These are phyloP conservation scores for Sinhomidia bicolor DNA, from an alignment of 2,888 invertebrate genomes.

Conservation along the genomic window DNA sequence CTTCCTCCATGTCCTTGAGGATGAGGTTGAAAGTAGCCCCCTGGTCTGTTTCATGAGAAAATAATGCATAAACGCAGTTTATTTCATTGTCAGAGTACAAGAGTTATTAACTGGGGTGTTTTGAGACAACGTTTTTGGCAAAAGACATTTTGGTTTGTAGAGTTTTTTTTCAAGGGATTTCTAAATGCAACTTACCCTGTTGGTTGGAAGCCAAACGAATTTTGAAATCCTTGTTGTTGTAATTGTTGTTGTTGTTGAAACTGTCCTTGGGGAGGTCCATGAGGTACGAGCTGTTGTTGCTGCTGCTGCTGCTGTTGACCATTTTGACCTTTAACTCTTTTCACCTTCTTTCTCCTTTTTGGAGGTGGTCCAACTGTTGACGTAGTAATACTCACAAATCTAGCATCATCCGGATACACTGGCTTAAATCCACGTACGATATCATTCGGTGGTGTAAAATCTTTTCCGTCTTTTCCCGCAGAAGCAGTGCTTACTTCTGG, in stretches of 20 bases:
- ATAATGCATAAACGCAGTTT: slow-evolving; percentile 7
- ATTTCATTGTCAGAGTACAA: background rate
- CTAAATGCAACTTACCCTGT: slow-evolving; percentile 61
- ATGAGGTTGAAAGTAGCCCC: slow-evolving; percentile 53
- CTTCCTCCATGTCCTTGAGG: slow-evolving; percentile 21
- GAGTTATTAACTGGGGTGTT: slow-evolving; percentile 25
- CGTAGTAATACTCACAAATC: slow-evolving; percentile 79
- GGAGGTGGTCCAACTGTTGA: slow-evolving; percentile 55
- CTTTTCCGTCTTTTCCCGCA: slow-evolving; percentile 59
- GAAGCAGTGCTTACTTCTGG: slow-evolving; percentile 44
- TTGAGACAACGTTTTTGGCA: slow-evolving; percentile 59
- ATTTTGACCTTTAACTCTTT: slow-evolving; percentile 53
- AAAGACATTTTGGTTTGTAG: slow-evolving; percentile 28
- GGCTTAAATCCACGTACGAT: slow-evolving; percentile 78
- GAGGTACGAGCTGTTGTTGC: background rate
- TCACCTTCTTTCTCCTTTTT: slow-evolving; percentile 64
- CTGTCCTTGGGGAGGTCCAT: slow-evolving; percentile 34
- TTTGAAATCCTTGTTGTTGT: slow-evolving; percentile 68
- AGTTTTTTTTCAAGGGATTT: background rate
- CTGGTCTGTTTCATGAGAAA: slow-evolving; percentile 42
- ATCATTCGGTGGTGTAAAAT: slow-evolving; percentile 74
- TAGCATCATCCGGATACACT: slow-evolving; percentile 78
- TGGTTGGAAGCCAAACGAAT: slow-evolving; percentile 66
- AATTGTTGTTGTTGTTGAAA: slow-evolving; percentile 54
- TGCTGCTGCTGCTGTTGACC: slow-evolving; percentile 48